A percentile compares a stretch with the other conserved stretches of the same genome.
Evolutionary conservation across 64 coral and sea anemone genomes (phyloP).

Genomic region (Pocillopora damicornis): DNA sequence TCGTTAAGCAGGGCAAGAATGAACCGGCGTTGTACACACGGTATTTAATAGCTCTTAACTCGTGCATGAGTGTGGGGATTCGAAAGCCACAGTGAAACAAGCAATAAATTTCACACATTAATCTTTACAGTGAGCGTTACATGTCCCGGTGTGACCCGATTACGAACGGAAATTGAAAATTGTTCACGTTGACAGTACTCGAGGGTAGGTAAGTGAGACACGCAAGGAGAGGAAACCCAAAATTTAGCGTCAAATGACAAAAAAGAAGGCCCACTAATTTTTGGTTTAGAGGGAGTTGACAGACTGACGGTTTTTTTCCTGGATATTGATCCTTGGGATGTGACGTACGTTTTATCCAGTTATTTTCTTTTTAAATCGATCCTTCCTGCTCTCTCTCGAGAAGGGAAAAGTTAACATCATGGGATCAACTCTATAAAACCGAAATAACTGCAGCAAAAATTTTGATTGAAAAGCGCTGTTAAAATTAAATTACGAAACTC

Average conservation of each 20-base stretch:
- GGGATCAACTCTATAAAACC: not conserved
- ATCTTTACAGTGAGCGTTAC: slow-evolving; percentile 16
- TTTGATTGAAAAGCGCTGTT: slow-evolving; percentile 38
- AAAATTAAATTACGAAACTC: slow-evolving; percentile 37
- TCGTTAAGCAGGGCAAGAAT: slow-evolving; percentile 32
- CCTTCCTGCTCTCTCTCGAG: not conserved
- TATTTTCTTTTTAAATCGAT: slow-evolving; percentile 39
- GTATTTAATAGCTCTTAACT: slow-evolving; percentile 26
- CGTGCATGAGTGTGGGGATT: not conserved
- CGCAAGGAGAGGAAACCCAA: slow-evolving; percentile 40
- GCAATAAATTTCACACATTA: slow-evolving; percentile 36
- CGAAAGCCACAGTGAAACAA: slow-evolving; percentile 12
- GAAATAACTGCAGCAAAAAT: not conserved
- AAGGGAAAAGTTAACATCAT: not conserved
- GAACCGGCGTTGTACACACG: slow-evolving; percentile 17
- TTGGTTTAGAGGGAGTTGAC: slow-evolving; percentile 11
- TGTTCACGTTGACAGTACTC: slow-evolving; percentile 52
- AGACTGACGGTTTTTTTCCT: slow-evolving; percentile 6
- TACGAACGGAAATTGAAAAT: slow-evolving; percentile 57
- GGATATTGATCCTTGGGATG: slow-evolving; percentile 26
- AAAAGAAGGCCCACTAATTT: slow-evolving; percentile 42
- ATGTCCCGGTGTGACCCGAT: slow-evolving; percentile 33
- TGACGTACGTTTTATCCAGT: not conserved
- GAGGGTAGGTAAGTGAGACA: slow-evolving; percentile 19
- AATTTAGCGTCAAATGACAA: slow-evolving; percentile 51